phyloP scores from a whole-genome alignment of 2,888 invertebrate species.

The Eupithecia tripunctaria region DNA sequence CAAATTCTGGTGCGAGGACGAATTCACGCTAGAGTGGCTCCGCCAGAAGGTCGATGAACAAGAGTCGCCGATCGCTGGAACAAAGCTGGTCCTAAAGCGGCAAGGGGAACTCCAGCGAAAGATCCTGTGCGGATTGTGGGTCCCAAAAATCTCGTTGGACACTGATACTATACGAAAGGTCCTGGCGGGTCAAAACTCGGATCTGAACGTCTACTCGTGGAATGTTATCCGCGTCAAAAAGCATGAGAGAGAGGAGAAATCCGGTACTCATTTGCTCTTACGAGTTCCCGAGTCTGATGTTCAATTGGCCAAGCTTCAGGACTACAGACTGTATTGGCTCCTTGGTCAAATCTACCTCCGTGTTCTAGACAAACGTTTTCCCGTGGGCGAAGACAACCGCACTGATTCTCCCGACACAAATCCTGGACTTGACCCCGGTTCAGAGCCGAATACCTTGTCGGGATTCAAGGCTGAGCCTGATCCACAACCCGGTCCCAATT shows the following conservation, averaged over 20 bases:
- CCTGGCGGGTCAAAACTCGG: neutral
- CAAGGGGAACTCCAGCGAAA: neutral
- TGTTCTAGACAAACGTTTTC: neutral
- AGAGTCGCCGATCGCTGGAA: neutral
- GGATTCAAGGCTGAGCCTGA: too few species aligned
- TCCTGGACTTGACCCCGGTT: neutral
- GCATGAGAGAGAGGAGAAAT: neutral
- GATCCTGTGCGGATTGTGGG: neutral
- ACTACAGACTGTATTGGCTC: neutral
- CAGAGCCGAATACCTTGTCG: neutral
- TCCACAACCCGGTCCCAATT: neutral
- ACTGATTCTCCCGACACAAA: neutral
- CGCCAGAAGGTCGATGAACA: neutral
- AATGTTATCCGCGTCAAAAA: neutral
- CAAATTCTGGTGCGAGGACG: constrained; percentile 4
- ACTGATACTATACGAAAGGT: neutral
- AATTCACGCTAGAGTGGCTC: neutral
- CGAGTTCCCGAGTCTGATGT: neutral
- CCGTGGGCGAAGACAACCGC: neutral
- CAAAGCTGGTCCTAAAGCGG: neutral
- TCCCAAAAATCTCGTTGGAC: neutral
- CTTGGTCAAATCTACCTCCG: neutral
- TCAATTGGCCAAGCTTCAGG: neutral
- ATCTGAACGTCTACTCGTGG: neutral
- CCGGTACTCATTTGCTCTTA: neutral